Evolutionary conservation across 2,888 invertebrate species (phyloP), one percentile per base, ranked within the genome.

Genomic region (Stramonita haemastoma): DNA sequence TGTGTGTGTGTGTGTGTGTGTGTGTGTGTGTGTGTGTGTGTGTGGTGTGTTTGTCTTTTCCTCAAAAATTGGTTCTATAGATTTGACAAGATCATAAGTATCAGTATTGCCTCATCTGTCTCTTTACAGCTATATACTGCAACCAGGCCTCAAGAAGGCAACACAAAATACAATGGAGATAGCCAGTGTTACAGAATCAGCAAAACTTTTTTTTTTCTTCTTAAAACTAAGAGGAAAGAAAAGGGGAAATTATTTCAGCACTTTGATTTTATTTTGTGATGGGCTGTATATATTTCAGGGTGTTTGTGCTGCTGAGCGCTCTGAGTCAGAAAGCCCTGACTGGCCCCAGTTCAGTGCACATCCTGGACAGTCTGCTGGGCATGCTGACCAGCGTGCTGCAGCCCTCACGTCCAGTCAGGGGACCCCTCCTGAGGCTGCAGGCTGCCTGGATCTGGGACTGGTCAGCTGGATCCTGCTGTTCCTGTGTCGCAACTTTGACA

Each of bases 301-400:
- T 98, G 91, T 98, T 99, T 94, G 97, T 98, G 92, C 96, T 98
- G 90, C 96, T 98, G 91, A 98, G 98, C 92, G 98, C 98, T 96
- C 97, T 99, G 96, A 98, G 98, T 89, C 98, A 98, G 93, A 98
- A 98, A 95, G 98, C 97, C 91, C 96, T 98, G 94, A 93, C 93
- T 87, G 94, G 95, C 46, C 93, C 94, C 13, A 93, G 93, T 91
- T 94, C 95, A 34, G 92, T 94, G 34, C 92, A 92, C 86, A 94
- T 95, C 57, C 93, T 96, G 92, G 95, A 95, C 89, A 95, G 95
- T 90, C 90, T 95, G 29, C 92, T 96, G 87, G 92, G 92, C 11
- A 94, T 96, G 93, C 92, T 96, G 86, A 97, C 97, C 90, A 97
- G 97, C 87, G 94, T 95, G 34, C 92, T 96, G 57, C 92, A 94